Percentiles rank a stretch among this genome's conserved stretches.
phyloP scores from a whole-genome alignment of 2,113 vertebrate species.

The Vicugna pacos region DNA sequence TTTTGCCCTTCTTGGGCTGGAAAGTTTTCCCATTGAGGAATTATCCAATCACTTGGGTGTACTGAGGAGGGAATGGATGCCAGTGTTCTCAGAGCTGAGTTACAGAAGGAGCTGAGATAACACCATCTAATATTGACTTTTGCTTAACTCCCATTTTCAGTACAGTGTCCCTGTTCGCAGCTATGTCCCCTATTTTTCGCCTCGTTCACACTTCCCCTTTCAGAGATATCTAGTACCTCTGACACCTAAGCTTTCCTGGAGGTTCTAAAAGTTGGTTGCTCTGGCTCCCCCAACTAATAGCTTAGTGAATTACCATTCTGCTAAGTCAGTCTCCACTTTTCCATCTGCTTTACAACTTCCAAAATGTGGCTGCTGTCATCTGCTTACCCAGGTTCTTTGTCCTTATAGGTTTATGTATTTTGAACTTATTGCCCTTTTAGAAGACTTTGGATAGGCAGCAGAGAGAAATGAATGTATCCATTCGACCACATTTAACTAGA shows the following conservation, averaged over 20 bases:
- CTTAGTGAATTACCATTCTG: not conserved
- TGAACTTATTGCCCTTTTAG: not conserved
- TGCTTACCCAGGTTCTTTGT: not conserved
- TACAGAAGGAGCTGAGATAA: not conserved
- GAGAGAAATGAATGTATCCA: not conserved
- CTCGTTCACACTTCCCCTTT: not conserved
- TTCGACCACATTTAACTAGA: not conserved
- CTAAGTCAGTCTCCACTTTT: not conserved
- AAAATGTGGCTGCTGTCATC: slow-evolving; percentile 3
- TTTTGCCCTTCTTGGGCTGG: not conserved
- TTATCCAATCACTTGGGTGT: not conserved
- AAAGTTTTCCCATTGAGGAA: not conserved
- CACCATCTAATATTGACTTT: not conserved
- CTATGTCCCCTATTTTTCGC: not conserved
- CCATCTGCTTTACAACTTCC: not conserved
- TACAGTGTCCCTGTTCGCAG: not conserved
- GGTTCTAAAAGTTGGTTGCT: not conserved
- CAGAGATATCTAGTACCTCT: not conserved
- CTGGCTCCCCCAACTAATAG: not conserved
- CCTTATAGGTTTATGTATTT: not conserved
- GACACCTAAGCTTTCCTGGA: not conserved
- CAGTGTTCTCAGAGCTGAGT: not conserved
- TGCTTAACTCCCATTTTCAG: not conserved
- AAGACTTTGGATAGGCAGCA: not conserved
- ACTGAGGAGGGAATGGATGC: not conserved